phyloP scores from a whole-genome alignment of 2,113 vertebrate genomes.

The Burhinus bistriatus region DNA sequence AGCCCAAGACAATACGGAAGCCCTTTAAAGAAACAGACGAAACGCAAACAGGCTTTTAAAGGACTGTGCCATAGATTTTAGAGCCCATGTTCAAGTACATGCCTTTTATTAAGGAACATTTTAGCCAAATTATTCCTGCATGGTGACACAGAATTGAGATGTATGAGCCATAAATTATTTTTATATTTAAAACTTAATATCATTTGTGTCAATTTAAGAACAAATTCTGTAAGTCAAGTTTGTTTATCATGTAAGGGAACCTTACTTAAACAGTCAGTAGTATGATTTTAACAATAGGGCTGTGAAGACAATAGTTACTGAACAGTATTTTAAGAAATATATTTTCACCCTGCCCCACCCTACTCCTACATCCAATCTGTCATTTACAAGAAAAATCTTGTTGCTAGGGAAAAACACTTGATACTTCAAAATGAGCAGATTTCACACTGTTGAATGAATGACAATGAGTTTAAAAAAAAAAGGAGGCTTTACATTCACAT shows the following conservation, averaged over 20 bases:
- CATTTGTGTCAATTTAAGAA: accelerated
- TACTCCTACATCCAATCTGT: conserved; percentile 23
- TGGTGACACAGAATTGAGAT: not conserved
- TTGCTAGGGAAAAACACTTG: conserved; percentile 27
- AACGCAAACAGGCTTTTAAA: conserved; percentile 61
- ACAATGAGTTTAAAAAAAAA: not conserved
- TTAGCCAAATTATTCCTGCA: not conserved
- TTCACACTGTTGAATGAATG: not conserved
- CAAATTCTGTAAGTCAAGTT: not conserved
- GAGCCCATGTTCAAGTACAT: not conserved
- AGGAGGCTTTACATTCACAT: not conserved
- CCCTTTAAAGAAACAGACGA: conserved; percentile 78
- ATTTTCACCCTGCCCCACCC: conserved; percentile 61
- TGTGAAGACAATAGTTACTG: not conserved
- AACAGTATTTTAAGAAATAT: conserved; percentile 21
- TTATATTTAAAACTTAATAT: not conserved
- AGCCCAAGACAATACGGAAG: conserved; percentile 80
- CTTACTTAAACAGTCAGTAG: not conserved
- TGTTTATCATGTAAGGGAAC: not conserved
- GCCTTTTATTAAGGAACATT: not conserved
- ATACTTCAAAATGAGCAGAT: conserved; percentile 9
- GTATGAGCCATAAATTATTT: conserved; percentile 11
- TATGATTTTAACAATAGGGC: not conserved
- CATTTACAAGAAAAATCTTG: conserved; percentile 14
- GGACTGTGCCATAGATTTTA: not conserved